Base-by-base conservation (phyloP, 2,888 invertebrate genomes). In the Xanthorhoe spadicearia region DNA sequence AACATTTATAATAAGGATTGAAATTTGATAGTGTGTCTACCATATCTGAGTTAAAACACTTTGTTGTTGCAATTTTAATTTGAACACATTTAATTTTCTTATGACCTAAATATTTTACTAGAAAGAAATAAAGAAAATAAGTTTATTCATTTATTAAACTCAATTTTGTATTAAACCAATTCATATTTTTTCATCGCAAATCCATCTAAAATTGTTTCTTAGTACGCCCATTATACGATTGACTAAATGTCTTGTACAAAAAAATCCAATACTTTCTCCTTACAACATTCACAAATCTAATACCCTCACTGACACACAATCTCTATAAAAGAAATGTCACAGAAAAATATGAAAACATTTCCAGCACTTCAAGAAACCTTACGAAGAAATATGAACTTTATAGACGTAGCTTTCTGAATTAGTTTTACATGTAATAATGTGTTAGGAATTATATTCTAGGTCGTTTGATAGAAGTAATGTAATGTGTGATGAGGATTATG, bases 301-400 rank as follows among this genome's bases (percentile, higher is more conserved):
- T 64, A 49, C 58, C 38, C 48, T 52, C 48, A 48, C 35, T 32
- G 58, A 58, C 59, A 66, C 58, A 69, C 53, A 64, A 64, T 67
- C 63, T 71, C 65, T 58, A 52, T 65, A 65, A 59, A 66, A 66
- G 59, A 68, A 69, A 68, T 55, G 65, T 68, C 68, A 67, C 67
- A 64, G 52, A 64, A 61, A 69, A 69, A 69, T 68, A 66, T 57
- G 66, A 68, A 61, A 68, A 63, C 32, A 53, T 51, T 10, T 43
- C 7, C 19, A 55, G 28, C 50, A 52, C 43, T 62, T 15, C 28
- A 5, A 43, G 38, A 9, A 7, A 17, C 5, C 54, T 55, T 5
- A n/a, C 19, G 38, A 43, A 18, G 18, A 51, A 51, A 51, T 13
- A 51, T 51, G 51, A 51, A 23, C 51, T 51, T 51, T 51, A 23